Evolutionary conservation across 1,140 invertebrate genomes (phyloP).

Genomic region (Orius insidiosus): DNA sequence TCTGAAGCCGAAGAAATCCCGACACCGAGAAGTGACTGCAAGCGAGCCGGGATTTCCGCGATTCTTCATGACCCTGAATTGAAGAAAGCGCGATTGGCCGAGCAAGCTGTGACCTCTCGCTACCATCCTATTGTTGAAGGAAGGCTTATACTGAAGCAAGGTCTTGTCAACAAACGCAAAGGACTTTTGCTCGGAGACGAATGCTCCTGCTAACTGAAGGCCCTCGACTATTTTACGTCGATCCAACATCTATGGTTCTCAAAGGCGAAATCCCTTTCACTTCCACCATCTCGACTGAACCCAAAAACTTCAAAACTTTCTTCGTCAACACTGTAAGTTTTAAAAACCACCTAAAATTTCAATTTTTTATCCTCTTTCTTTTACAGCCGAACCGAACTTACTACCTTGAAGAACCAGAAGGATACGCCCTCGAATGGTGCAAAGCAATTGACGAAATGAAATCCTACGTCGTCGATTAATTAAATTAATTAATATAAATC

Average conservation of each 20-base stretch:
- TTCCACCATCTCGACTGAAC: constrained; percentile 64
- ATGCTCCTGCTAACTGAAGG: constrained; percentile 92
- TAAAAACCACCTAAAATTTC: constrained; percentile 7
- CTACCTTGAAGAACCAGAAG: constrained; percentile 87
- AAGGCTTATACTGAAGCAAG: constrained; percentile 87
- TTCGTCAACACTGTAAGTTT: constrained; percentile 93
- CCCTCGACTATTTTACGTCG: constrained; percentile 92
- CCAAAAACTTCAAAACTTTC: constrained; percentile 96
- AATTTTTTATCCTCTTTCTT: constrained; percentile 19
- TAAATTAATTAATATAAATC: no score
- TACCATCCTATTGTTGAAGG: constrained; percentile 78
- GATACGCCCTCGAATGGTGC: constrained; percentile 85
- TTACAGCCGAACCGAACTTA: constrained; percentile 91
- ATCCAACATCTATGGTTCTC: constrained; percentile 79
- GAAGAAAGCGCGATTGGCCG: constrained; percentile 37
- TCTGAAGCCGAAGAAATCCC: constrained; percentile 28
- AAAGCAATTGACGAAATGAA: constrained; percentile 79
- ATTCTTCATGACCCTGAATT: not conserved
- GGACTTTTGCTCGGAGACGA: constrained; percentile 73
- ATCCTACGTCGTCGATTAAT: constrained; percentile 27
- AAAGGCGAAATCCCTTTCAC: constrained; percentile 96
- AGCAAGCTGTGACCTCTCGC: constrained; percentile 56
- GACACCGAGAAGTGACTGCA: not conserved
- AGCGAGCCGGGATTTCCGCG: not conserved
- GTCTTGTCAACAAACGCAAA: constrained; percentile 86